Percentiles rank a stretch among this genome's conserved stretches.
Conservation (phyloP, 2,113 vertebrate species). For the Ovibos moschatus region DNA sequence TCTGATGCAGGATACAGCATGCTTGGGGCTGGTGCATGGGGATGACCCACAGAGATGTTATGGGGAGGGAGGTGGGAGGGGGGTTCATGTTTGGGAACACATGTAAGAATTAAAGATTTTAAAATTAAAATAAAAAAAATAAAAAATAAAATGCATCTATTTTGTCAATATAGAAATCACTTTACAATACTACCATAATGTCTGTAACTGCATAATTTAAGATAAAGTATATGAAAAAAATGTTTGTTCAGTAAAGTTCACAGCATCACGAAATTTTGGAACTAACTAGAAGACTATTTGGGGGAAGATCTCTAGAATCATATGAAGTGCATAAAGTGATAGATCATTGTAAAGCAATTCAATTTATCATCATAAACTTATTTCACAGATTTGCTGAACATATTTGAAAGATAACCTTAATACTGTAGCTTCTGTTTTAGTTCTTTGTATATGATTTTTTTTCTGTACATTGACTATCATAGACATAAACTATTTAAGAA, state of each 20-base stretch:
- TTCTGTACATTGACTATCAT: not conserved
- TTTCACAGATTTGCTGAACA: not conserved
- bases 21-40: no score
- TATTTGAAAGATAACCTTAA: not conserved
- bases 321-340: not conserved
- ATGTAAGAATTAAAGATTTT: no score
- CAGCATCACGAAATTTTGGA: not conserved
- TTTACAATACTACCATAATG: not conserved
- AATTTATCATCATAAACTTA: not conserved
- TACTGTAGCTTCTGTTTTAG: not conserved
- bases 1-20: no score
- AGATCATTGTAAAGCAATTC: not conserved
- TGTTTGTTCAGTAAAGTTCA: not conserved
- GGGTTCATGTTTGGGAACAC: no score
- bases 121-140: no score
- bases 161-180: not conserved
- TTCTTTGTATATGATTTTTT: not conserved
- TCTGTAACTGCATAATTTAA: not conserved
- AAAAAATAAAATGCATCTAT: not conserved
- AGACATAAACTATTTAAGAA: not conserved
- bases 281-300: not conserved
- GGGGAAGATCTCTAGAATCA: not conserved
- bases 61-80: no score
- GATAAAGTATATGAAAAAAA: not conserved
- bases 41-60: no score